phyloP scores from a whole-genome alignment of 2,888 invertebrate species.

The Agrotis exclamationis region DNA sequence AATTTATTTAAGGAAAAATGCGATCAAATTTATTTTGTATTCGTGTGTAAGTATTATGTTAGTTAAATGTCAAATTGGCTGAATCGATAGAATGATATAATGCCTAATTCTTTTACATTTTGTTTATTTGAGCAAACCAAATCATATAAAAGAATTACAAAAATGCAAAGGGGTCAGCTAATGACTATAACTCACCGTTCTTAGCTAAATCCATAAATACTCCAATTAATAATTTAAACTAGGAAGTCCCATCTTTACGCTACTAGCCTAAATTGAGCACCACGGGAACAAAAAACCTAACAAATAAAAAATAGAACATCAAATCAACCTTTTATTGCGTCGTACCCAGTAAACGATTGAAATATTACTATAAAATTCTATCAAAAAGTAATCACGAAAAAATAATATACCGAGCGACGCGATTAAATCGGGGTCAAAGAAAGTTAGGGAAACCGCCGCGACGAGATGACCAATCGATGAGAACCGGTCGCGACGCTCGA shows the following conservation, averaged over 20 bases:
- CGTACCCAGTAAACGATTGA: conserved; percentile 24
- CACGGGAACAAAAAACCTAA: not conserved
- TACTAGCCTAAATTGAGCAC: not conserved
- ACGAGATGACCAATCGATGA: conserved; percentile 78
- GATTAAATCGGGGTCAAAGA: conserved; percentile 85
- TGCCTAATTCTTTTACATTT: too few relatives aligned
- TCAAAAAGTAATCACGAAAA: conserved; percentile 72
- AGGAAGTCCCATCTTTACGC: not conserved
- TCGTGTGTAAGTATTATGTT: too few relatives aligned
- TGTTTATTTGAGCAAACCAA: too few relatives aligned
- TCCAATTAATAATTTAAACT: not conserved
- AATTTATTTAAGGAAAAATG: not conserved
- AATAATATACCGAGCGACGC: conserved; percentile 70
- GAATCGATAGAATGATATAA: too few relatives aligned
- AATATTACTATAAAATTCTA: conserved; percentile 54
- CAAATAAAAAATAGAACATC: not conserved
- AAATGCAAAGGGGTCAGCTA: too few relatives aligned
- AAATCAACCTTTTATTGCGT: conserved; percentile 9
- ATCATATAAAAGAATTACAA: too few relatives aligned
- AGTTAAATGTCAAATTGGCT: too few relatives aligned
- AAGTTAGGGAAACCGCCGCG: conserved; percentile 86
- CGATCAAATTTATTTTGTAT: too few relatives aligned
- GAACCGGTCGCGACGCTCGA: conserved; percentile 76
- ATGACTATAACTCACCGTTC: too few relatives aligned
- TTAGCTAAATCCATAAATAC: too few relatives aligned